phyloP scores from a whole-genome alignment of 2,113 vertebrate species.

The Sorex fumeus region DNA sequence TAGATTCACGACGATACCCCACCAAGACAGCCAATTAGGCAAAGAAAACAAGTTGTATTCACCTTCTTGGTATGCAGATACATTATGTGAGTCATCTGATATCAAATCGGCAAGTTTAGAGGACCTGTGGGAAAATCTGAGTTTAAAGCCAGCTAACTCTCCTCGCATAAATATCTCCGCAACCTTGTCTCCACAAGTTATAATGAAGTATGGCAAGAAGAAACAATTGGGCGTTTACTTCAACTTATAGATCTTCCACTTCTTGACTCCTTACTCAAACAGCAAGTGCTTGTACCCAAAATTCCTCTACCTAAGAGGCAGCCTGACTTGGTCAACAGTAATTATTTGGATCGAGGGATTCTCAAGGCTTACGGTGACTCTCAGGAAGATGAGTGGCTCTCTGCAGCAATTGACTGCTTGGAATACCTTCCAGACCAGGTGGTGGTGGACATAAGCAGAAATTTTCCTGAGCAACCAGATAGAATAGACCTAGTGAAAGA shows the following conservation, averaged over 20 bases:
- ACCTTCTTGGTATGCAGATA: slow-evolving; percentile 89
- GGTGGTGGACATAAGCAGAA: too few species aligned
- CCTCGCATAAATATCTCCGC: slow-evolving; percentile 90
- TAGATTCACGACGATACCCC: slow-evolving; percentile 90
- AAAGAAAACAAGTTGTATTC: slow-evolving; percentile 85
- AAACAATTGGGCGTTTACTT: slow-evolving; percentile 94
- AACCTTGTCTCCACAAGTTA: slow-evolving; percentile 92
- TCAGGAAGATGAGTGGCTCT: slow-evolving; percentile 85
- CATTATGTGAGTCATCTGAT: slow-evolving; percentile 87
- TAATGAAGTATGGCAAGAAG: slow-evolving; percentile 96
- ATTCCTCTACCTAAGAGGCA: slow-evolving; percentile 88
- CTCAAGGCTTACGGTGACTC: slow-evolving; percentile 98
- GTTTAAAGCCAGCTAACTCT: slow-evolving; percentile 90
- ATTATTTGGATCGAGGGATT: slow-evolving; percentile 96
- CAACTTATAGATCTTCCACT: slow-evolving; percentile 97
- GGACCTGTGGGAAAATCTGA: slow-evolving; percentile 94
- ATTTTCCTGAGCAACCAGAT: slow-evolving; percentile 89
- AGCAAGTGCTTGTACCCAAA: slow-evolving; percentile 85
- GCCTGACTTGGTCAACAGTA: slow-evolving; percentile 90
- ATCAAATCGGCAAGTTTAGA: slow-evolving; percentile 92
- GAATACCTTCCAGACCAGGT: too few species aligned
- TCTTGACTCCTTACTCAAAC: slow-evolving; percentile 93
- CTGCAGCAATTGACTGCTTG: slow-evolving; percentile 48
- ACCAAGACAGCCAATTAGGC: slow-evolving; percentile 85
- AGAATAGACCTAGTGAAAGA: slow-evolving; percentile 91